phyloP scores from a whole-genome alignment of 1,140 invertebrate genomes.

The Caenorhabditis elegans region WBcel235 BX284604.4:13172501-13173000 shows the following conservation, averaged over 20 bases:
- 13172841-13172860: no score
- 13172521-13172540: constrained; percentile 41
- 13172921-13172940: no score
- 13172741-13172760: not conserved
- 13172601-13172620: constrained; percentile 1
- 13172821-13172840: no score
- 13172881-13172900: no score
- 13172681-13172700: constrained; percentile 32
- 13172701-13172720: not conserved
- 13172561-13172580: constrained; percentile 40
- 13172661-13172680: constrained; percentile 32
- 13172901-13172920: no score
- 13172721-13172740: not conserved
- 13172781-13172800: not conserved
- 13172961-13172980: no score
- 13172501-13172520: constrained; percentile 38
- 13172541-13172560: constrained; percentile 33
- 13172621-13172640: constrained; percentile 36
- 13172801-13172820: no score
- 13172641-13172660: constrained; percentile 5
- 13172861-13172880: no score
- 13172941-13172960: no score
- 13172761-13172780: not conserved
- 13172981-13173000: no score
- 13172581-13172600: constrained; percentile 19